These are phyloP conservation scores for Rosalia funebris DNA, from an alignment of 2,888 invertebrate genomes.

Conservation along the genomic window DNA sequence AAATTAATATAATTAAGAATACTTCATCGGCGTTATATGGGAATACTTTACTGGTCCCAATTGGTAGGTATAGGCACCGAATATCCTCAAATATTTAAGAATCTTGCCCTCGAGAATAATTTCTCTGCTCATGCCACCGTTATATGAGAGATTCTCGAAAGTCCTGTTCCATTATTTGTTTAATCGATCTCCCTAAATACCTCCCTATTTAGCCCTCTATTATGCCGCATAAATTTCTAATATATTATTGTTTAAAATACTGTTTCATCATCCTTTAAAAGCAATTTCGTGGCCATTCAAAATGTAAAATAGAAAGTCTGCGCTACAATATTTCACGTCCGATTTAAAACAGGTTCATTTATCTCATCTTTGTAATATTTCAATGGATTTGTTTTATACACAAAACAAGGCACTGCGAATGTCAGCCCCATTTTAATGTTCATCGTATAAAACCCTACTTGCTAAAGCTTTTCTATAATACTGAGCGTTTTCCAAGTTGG, in stretches of 20 bases:
- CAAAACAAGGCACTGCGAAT: constrained; percentile 8
- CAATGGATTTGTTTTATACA: constrained; percentile 9
- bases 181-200: no score
- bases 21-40: no score
- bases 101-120: no score
- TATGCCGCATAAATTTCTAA: constrained; percentile 5
- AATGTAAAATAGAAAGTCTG: constrained; percentile 34
- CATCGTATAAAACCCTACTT: constrained; percentile 9
- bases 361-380: constrained; percentile 30
- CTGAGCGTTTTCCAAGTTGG: background rate
- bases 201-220: constrained; percentile 1
- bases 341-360: constrained; percentile 36
- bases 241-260: constrained; percentile 15
- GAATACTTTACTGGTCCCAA: no score
- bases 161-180: no score
- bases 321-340: constrained; percentile 33
- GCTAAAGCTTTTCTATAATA: background rate
- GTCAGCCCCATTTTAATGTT: constrained; percentile 12
- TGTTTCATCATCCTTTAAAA: constrained; percentile 26
- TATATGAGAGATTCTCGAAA: no score
- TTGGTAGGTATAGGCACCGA: no score
- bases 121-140: no score
- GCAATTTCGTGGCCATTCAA: constrained; percentile 23
- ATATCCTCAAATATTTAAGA: no score
- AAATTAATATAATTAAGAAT: no score